These are phyloP conservation scores for Margarornis squamiger DNA, from an alignment of 2,797 vertebrate species.

Conservation along the genomic window DNA sequence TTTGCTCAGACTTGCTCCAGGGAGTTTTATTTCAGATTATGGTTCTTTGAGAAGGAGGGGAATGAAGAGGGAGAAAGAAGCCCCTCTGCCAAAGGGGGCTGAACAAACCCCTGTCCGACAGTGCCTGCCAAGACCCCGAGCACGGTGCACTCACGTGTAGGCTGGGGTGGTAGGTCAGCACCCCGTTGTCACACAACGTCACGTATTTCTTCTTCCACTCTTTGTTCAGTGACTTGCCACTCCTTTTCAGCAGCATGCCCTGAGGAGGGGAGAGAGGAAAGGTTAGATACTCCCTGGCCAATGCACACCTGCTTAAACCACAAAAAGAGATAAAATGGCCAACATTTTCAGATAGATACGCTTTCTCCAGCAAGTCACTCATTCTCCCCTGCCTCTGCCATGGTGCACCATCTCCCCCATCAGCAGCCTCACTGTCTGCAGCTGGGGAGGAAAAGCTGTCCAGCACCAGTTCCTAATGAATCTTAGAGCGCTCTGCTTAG, in stretches of 20 bases:
- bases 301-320: background rate
- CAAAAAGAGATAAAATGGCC: background rate
- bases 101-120: accelerated
- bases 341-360: background rate
- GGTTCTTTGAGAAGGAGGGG: background rate
- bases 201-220: conserved; percentile 99
- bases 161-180: conserved; percentile 97
- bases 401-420: accelerated
- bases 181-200: conserved; percentile 92
- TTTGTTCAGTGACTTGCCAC: conserved; percentile 94
- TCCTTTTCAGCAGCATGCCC: conserved; percentile 96
- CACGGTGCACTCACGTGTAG: conserved; percentile 83
- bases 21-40: background rate
- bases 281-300: background rate
- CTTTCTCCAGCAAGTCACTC: background rate
- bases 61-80: background rate
- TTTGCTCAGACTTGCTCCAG: background rate
- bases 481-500: background rate
- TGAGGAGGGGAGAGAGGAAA: conserved; percentile 34
- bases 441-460: background rate
- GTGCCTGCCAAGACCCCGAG: accelerated
- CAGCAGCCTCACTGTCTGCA: background rate
- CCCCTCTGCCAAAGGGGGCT: background rate
- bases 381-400: background rate
- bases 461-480: background rate